These are phyloP conservation scores for Catotricha subobsoleta DNA, from an alignment of 2,888 invertebrate genomes.

Conservation along the genomic window DNA sequence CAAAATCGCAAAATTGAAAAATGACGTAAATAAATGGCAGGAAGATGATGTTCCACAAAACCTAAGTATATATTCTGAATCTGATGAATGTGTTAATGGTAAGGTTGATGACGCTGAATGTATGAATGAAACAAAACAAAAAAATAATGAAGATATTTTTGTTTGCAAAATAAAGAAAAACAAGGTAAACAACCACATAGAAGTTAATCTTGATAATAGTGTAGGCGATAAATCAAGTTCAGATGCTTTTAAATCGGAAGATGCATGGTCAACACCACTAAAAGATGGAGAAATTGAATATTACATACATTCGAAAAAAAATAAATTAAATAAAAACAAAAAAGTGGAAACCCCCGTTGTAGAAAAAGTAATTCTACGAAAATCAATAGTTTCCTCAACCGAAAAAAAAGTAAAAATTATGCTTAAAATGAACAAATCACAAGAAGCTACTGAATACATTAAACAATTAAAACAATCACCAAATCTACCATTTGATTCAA, in stretches of 20 bases:
- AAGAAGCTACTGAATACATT: constrained; percentile 54
- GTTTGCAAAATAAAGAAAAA: too few relatives aligned
- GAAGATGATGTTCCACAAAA: constrained; percentile 18
- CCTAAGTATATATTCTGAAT: too few relatives aligned
- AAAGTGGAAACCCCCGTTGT: constrained; percentile 9
- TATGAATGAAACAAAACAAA: too few relatives aligned
- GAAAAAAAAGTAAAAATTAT: constrained; percentile 55
- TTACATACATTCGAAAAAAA: constrained; percentile 22
- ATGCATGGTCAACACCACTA: constrained; percentile 29
- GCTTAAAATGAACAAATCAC: constrained; percentile 48
- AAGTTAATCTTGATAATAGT: too few relatives aligned
- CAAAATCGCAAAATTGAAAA: constrained; percentile 1
- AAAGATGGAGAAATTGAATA: constrained; percentile 29
- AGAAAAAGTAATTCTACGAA: constrained; percentile 3
- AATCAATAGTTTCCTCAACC: constrained; percentile 7
- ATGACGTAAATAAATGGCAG: constrained; percentile 20
- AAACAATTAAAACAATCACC: constrained; percentile 52
- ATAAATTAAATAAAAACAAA: constrained; percentile 15
- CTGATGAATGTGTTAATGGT: too few relatives aligned
- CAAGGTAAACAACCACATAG: too few relatives aligned
- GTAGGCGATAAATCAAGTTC: too few relatives aligned
- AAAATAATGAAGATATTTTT: too few relatives aligned
- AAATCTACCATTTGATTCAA: constrained; percentile 54
- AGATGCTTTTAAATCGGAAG: constrained; percentile 10
- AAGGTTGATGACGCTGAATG: too few relatives aligned